Evolutionary conservation across 2,113 vertebrate genomes (phyloP).

Genomic region (Antechinus stuartii): DNA sequence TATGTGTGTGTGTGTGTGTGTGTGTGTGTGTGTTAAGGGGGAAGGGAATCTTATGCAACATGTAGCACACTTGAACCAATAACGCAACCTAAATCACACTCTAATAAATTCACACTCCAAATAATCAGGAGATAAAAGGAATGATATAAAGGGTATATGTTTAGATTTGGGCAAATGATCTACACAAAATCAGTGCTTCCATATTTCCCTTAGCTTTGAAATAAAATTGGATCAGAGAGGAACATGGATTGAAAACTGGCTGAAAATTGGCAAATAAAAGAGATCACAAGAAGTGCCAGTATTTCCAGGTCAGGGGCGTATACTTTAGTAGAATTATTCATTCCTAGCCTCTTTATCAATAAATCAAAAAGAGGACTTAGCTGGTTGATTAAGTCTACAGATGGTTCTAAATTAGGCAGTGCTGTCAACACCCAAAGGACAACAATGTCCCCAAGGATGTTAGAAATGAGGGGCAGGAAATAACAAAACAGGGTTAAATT

Average conservation of each 20-base stretch:
- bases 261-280: conserved; percentile 69
- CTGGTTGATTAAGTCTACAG: conserved; percentile 75
- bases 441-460: conserved; percentile 73
- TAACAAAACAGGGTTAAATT: conserved; percentile 79
- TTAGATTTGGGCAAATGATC: conserved; percentile 35
- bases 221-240: conserved; percentile 61
- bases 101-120: neutral
- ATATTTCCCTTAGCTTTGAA: conserved; percentile 71
- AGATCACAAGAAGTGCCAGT: conserved; percentile 54
- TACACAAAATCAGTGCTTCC: conserved; percentile 64
- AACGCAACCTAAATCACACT: neutral
- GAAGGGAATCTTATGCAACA: neutral
- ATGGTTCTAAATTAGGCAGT: conserved; percentile 72
- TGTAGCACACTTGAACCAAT: neutral
- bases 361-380: conserved; percentile 54
- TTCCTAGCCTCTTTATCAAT: conserved; percentile 72
- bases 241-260: conserved; percentile 67
- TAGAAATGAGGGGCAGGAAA: conserved; percentile 74
- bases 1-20: neutral
- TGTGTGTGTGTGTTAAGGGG: neutral
- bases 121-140: neutral
- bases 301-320: conserved; percentile 33
- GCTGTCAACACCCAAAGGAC: conserved; percentile 70
- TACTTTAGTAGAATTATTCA: conserved; percentile 61
- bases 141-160: neutral